Percentiles rank a stretch among this genome's conserved stretches.
Evolutionary conservation across 2,888 invertebrate species (phyloP).

Genomic region (Polia nebulosa): DNA sequence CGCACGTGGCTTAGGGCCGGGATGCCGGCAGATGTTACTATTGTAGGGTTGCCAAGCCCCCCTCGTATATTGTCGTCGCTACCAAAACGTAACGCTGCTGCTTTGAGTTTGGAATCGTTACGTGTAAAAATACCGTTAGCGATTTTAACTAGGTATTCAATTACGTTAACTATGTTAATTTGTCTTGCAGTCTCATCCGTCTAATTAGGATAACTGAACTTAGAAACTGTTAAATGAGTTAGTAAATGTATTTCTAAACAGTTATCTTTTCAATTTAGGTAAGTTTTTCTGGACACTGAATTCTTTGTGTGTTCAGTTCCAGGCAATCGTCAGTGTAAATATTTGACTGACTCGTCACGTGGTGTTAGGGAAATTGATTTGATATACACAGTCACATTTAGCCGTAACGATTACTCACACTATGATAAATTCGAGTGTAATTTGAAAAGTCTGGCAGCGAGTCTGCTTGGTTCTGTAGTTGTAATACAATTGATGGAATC

Average conservation of each 20-base stretch:
- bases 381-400: slow-evolving; percentile 46
- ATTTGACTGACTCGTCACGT: slow-evolving; percentile 51
- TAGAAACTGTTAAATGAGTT: slow-evolving; percentile 33
- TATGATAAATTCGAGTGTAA: slow-evolving; percentile 53
- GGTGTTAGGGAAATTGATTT: slow-evolving; percentile 57
- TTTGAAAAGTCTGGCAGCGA: slow-evolving; percentile 61
- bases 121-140: slow-evolving; percentile 51
- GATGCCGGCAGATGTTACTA: slow-evolving; percentile 85
- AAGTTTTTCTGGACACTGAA: slow-evolving; percentile 11
- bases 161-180: slow-evolving; percentile 49
- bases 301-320: slow-evolving; percentile 36
- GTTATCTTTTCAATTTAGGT: slow-evolving; percentile 13
- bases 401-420: slow-evolving; percentile 59
- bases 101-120: slow-evolving; percentile 52
- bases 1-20: slow-evolving; percentile 86
- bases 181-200: slow-evolving; percentile 37
- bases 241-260: slow-evolving; percentile 4
- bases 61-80: slow-evolving; percentile 42
- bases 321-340: slow-evolving; percentile 47
- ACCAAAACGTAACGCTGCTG: slow-evolving; percentile 45
- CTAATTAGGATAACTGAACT: slow-evolving; percentile 45
- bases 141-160: slow-evolving; percentile 41
- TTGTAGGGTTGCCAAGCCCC: slow-evolving; percentile 75
- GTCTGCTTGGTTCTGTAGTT: slow-evolving; percentile 60
- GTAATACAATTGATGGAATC: slow-evolving; percentile 71